Evolutionary conservation across 2,113 vertebrate genomes (phyloP).

Genomic region (Theristicus caerulescens): DNA sequence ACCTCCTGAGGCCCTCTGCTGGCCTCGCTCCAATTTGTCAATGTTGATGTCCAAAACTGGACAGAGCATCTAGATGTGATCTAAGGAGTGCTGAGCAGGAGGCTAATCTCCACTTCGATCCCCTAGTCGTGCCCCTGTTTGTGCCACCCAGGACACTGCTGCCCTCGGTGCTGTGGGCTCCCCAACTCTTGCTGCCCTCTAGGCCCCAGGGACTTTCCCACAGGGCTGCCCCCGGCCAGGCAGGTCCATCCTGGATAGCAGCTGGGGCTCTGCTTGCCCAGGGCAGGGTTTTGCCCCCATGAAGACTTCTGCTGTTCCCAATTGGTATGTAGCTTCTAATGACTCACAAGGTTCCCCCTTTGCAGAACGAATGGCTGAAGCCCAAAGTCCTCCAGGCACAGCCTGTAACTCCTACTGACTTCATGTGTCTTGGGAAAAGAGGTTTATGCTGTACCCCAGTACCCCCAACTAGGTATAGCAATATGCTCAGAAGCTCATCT

Average conservation of each 20-base stretch:
- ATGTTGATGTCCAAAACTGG: neutral
- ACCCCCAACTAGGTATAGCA: neutral
- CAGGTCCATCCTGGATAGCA: neutral
- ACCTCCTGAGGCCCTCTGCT: neutral
- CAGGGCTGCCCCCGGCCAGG: neutral
- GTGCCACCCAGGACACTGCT: neutral
- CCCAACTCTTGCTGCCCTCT: neutral
- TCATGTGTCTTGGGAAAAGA: neutral
- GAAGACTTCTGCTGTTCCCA: neutral
- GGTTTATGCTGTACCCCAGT: neutral
- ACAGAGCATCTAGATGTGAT: neutral
- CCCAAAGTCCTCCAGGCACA: neutral
- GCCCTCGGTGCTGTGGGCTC: neutral
- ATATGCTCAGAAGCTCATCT: neutral
- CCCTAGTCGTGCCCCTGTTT: neutral
- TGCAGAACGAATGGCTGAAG: neutral
- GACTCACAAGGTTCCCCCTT: neutral
- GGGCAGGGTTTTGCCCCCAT: neutral
- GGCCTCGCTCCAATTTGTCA: neutral
- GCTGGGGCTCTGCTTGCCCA: neutral
- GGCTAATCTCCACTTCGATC: rapidly evolving
- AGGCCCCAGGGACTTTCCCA: neutral
- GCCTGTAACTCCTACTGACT: neutral
- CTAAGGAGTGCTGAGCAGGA: neutral
- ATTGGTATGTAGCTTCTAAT: neutral